phyloP scores from a whole-genome alignment of 2,113 vertebrate species.

The Eubucco bourcierii region DNA sequence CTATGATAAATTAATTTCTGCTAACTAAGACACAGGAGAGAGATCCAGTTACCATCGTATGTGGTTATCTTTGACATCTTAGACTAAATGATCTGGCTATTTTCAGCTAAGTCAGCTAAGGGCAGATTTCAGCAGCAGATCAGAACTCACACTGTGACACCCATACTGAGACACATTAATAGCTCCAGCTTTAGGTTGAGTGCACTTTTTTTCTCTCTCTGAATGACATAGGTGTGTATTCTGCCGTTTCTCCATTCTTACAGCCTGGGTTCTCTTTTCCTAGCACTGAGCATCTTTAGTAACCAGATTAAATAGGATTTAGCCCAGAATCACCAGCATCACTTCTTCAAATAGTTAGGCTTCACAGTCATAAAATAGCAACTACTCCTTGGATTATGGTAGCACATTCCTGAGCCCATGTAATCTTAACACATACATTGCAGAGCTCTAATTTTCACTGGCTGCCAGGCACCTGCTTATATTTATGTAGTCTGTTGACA shows the following conservation, averaged over 20 bases:
- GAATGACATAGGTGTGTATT: background rate
- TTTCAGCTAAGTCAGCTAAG: background rate
- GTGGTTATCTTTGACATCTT: background rate
- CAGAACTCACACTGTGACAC: background rate
- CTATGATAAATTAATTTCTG: background rate
- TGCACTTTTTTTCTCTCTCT: background rate
- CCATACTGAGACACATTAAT: background rate
- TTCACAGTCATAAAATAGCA: slow-evolving; percentile 39
- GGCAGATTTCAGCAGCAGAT: background rate
- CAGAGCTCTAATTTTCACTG: slow-evolving; percentile 2
- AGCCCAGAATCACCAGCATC: slow-evolving; percentile 7
- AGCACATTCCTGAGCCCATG: background rate
- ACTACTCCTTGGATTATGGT: slow-evolving; percentile 5
- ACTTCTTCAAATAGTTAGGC: slow-evolving; percentile 41
- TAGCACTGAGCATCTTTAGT: background rate
- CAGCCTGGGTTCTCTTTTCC: background rate
- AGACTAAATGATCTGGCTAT: background rate
- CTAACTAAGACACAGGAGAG: background rate
- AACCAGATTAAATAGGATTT: slow-evolving; percentile 21
- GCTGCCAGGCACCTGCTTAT: background rate
- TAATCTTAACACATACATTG: slow-evolving; percentile 39
- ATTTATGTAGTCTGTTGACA: slow-evolving; percentile 17
- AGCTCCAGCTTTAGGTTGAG: background rate
- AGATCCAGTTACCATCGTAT: background rate
- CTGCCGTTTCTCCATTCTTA: background rate